phyloP scores from a whole-genome alignment of 2,888 invertebrate genomes.

The Dendrolimus pini region DNA sequence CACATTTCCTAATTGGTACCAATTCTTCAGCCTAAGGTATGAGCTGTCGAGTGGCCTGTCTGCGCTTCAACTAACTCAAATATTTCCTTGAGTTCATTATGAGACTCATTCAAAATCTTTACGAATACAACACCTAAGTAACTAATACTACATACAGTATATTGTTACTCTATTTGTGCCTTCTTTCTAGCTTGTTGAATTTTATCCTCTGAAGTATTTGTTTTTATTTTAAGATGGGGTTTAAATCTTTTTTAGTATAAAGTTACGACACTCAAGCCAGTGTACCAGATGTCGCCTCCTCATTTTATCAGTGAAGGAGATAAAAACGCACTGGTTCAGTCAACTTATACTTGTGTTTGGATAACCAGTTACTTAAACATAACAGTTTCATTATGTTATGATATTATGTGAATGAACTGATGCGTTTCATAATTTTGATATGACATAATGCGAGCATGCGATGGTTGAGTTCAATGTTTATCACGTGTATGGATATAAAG shows the following conservation, averaged over 20 bases:
- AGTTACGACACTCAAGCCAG: constrained; percentile 46
- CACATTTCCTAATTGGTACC: constrained; percentile 40
- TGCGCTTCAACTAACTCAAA: constrained; percentile 5
- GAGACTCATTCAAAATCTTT: neutral
- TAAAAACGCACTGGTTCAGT: constrained; percentile 45
- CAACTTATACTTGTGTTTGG: constrained; percentile 28
- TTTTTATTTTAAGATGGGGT: constrained; percentile 4
- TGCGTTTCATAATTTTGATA: constrained; percentile 25
- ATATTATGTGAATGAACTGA: constrained; percentile 16
- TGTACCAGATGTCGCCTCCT: constrained; percentile 51
- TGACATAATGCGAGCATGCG: constrained; percentile 35
- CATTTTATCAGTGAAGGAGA: constrained; percentile 44
- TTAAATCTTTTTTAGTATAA: constrained; percentile 7
- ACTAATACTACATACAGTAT: neutral
- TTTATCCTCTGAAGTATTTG: neutral
- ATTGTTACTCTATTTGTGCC: neutral
- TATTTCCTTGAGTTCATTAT: constrained; percentile 2
- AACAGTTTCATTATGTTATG: constrained; percentile 9
- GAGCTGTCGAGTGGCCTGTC: constrained; percentile 15
- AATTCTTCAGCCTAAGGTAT: constrained; percentile 26
- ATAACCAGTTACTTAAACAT: constrained; percentile 30
- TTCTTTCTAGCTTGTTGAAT: neutral
- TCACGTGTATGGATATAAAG: constrained; percentile 29
- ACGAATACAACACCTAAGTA: constrained; percentile 9
- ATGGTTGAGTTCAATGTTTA: constrained; percentile 31